Base-by-base conservation (phyloP, 2,113 vertebrate species). In the Leptosomus discolor region DNA sequence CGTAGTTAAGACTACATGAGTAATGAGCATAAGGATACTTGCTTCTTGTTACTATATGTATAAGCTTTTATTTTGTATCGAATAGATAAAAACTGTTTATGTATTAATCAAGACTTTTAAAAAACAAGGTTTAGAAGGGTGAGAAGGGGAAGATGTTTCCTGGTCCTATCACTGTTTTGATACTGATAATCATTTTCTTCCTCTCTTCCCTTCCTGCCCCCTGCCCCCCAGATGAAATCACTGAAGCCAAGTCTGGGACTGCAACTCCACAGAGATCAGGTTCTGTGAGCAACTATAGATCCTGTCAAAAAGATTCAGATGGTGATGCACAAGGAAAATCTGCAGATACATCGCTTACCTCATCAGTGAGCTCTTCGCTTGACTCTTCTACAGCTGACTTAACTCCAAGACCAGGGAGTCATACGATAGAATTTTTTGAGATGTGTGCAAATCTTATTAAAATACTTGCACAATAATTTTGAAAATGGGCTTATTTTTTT, bases 401-500 rank as follows among this genome's bases (percentile, higher is more conserved):
- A 76, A 97, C 98, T 95, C 98, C 99, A 48, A 98, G 99, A 85
- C 99, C 99, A 36, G 99, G 99, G 96, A 99, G 99, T 98, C 99
- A 99, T 97, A 99, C 99, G 69, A 99, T 99, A 93, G 99, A 99
- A 88, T 99, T 99, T 93, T 99, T 99, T 94, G 99, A 99, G 98
- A 99, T 99, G 99, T 99, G 99, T 97, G 99, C 99, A 80, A 99
- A 99, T 98, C 99, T 99, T 96, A 99, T 99, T 98, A 99, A 99
- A 98, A 98, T 99, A 97, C 99, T 99, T 98, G 99, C 99, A 97
- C 99, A 99, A 95, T 99, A 99, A 98, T 70, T 95, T 97, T 98
- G 98, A 98, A 98, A 91, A 86, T 98, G 93, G 71, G 97, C 98
- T 98, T 98, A 98, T 98, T 98, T 98, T 98, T 99, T 98, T 97